Percentiles rank a stretch among this genome's conserved stretches.
phyloP scores from a whole-genome alignment of 2,797 vertebrate genomes.

The Otus scops region DNA sequence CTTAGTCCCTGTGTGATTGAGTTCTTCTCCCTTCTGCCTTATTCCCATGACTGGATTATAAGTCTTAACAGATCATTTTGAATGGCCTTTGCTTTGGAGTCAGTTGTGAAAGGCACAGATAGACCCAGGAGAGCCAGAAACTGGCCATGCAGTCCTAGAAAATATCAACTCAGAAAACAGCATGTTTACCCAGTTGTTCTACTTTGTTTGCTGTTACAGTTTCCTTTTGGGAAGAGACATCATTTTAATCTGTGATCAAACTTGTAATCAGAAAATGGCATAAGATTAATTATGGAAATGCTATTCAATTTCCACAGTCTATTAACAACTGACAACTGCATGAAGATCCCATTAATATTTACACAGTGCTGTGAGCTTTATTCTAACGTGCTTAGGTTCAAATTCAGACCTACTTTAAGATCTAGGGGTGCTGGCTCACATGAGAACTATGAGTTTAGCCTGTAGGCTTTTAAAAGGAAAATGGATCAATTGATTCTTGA shows the following conservation, averaged over 20 bases:
- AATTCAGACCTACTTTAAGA: not conserved
- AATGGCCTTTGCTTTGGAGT: not conserved
- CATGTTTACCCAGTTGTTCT: not conserved
- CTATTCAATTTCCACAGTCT: slow-evolving; percentile 69
- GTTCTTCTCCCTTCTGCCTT: not conserved
- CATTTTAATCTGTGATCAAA: slow-evolving; percentile 60
- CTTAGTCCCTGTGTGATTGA: not conserved
- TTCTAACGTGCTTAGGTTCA: not conserved
- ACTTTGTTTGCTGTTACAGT: not conserved
- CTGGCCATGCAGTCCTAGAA: not conserved
- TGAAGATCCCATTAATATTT: slow-evolving; percentile 64
- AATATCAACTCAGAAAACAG: not conserved
- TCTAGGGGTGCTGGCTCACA: not conserved
- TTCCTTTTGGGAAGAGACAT: slow-evolving; percentile 40
- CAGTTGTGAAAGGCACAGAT: not conserved
- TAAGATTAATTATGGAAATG: slow-evolving; percentile 73
- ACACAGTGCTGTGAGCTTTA: slow-evolving; percentile 1
- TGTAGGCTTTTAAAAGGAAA: slow-evolving; percentile 12
- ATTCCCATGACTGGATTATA: not conserved
- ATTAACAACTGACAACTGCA: slow-evolving; percentile 66
- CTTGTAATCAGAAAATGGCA: slow-evolving; percentile 71
- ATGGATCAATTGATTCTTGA: not conserved
- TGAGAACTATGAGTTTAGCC: not conserved
- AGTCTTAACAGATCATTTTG: not conserved
- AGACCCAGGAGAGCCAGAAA: not conserved